Base-by-base conservation (phyloP, 2,113 vertebrate species). In the Dendropsophus ebraccatus region DNA sequence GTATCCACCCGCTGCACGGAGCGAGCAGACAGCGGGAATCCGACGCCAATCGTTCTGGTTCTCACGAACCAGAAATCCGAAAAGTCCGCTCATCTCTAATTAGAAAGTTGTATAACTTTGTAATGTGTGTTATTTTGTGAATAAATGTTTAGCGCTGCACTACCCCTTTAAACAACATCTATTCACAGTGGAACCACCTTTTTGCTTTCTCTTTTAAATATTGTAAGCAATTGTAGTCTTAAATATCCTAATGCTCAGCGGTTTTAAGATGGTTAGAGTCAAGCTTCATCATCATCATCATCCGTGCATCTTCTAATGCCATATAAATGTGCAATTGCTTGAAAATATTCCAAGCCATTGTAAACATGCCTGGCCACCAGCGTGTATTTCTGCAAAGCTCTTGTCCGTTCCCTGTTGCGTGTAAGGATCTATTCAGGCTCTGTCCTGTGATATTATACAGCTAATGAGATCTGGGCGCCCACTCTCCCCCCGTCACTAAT, bases 381-480 rank as follows among this genome's bases (percentile, higher is more conserved):
- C 12, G 10, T 65, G 78, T 19, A 47, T 35, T 58, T 13, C 13
- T 65, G 17, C 54, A 21, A 9, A 35, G 50, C n/a, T 58, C 35
- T 28, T 49, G 60, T n/a, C 21, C 47, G 23, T 21, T 58, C 56
- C 73, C 28, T 41, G 78, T 62, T 80, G 21, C 78, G 56, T 62
- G 78, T 82, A 21, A 69, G 80, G 80, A 69, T 82, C 52, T 35
- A 28, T 82, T 70, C 80, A 50, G 62, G 28, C 80, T 52, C 28
- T 35, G 80, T 82, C 80, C 60, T 35, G 41, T 69, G 56, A 35
- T 65, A 81, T 41, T 81, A 69, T 52, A 35, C 62, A 5, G 28
- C 60, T 82, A 82, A 82, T 82, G 80, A 82, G 80, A 82, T 82
- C 19, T 69, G 80, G 80, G 28, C 37, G 78, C 78, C 78, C 28